These are phyloP conservation scores for Crotalus helleri DNA, from an alignment of 2,113 vertebrate genomes.

Conservation along the genomic window DNA sequence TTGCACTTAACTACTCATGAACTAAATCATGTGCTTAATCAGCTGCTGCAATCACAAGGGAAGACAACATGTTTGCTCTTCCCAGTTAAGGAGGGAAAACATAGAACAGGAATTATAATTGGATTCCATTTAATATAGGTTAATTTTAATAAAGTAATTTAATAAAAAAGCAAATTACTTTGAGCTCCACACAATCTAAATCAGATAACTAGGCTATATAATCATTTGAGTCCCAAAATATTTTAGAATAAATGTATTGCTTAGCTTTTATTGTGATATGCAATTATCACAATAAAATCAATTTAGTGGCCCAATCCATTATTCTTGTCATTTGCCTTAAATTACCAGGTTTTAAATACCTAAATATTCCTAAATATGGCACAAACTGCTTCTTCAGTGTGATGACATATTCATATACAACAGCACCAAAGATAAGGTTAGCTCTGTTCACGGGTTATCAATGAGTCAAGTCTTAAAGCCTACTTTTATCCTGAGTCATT, in stretches of 20 bases:
- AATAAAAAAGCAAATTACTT: not conserved
- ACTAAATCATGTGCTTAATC: slow-evolving; percentile 70
- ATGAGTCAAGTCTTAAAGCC: not conserved
- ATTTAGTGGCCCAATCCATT: not conserved
- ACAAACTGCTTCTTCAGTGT: not conserved
- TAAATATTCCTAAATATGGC: not conserved
- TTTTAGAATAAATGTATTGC: not conserved
- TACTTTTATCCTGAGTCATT: not conserved
- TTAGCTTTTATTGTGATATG: not conserved
- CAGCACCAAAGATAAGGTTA: not conserved
- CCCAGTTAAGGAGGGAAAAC: slow-evolving; percentile 42
- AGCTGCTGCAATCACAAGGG: slow-evolving; percentile 74
- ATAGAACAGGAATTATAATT: slow-evolving; percentile 22
- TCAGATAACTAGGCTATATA: not conserved
- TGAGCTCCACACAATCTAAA: not conserved
- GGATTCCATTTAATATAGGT: slow-evolving; percentile 45
- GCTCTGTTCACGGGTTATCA: slow-evolving; percentile 5
- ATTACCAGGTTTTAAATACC: not conserved
- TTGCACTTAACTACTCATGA: slow-evolving; percentile 57
- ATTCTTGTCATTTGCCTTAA: not conserved
- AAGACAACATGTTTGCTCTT: slow-evolving; percentile 65
- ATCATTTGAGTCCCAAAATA: not conserved
- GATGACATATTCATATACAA: not conserved
- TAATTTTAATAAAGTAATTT: slow-evolving; percentile 30
- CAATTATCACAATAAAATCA: not conserved